Base-by-base conservation (phyloP, 2,797 vertebrate genomes). In the Melanotaenia parkinsoni region DNA sequence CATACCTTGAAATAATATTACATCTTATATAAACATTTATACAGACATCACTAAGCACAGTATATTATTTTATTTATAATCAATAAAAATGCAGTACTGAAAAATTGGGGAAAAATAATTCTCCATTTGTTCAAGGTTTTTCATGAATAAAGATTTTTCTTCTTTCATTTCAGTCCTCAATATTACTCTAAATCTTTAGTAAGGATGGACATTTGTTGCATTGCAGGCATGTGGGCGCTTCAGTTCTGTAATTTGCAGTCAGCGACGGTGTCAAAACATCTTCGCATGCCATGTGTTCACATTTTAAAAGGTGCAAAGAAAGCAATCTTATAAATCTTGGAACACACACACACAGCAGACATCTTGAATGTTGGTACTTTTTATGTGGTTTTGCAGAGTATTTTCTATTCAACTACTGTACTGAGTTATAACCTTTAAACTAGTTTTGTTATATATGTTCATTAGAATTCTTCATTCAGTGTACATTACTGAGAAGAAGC, bases 241-340 rank as follows among this genome's bases (percentile, higher is more conserved):
- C 69, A 30, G 73, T 63, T 72, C 65, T 63, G 70, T 58, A 65
- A 79, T 76, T 20, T 32, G 68, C 64, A 14, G 7, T 43, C 61
- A 12, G 61, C 1, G 3, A 20, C 7, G 1, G 6, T 72, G 65
- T 71, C 45, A 32, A 76, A 74, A 74, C 73, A 84, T 73, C 71
- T 51, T 72, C n/a, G 22, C 70, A 58, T 63, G 58, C 72, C 74
- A 65, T 67, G 70, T 83, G 72, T 72, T 37, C n/a, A 47, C 30
- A 35, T 80, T 74, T 76, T 66, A n/a, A 71, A 71, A 70, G 20
- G 51, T 76, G 60, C 65, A 70, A 56, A 45, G 45, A 56, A 57
- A 63, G 18, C 22, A 22, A 64, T 35, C 7, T 5, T 64, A 11
- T 37, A 54, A 77, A 66, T 45, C n/a, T 50, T 57, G 6, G 1